phyloP scores from a whole-genome alignment of 2,797 vertebrate genomes.

The Rhinichthys osculus region DNA sequence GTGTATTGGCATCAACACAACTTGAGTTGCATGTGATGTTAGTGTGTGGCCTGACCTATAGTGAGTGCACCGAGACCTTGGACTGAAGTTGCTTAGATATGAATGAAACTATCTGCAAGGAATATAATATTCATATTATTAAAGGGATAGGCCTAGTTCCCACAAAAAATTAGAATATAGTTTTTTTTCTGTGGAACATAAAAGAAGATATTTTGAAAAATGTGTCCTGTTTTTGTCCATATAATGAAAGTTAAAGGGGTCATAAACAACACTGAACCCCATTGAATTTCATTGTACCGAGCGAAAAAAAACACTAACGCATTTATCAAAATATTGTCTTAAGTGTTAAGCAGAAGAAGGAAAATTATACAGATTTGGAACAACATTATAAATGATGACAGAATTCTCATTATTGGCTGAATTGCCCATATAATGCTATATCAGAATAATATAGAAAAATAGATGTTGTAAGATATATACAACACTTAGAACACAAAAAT shows the following conservation, averaged over 20 bases:
- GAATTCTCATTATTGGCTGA: neutral
- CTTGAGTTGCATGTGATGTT: conserved; percentile 10
- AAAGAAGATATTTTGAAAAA: neutral
- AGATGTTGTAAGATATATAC: neutral
- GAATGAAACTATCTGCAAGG: neutral
- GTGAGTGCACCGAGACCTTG: neutral
- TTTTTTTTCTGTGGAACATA: neutral
- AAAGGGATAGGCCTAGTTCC: neutral
- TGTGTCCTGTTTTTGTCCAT: neutral
- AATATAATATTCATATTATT: neutral
- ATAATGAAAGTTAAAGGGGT: neutral
- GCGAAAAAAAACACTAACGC: neutral
- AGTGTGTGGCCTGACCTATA: neutral
- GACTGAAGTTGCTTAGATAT: neutral
- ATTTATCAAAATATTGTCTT: neutral
- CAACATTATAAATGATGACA: neutral
- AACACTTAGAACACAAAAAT: neutral
- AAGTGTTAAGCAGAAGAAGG: neutral
- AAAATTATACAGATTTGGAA: neutral
- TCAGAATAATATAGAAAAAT: neutral
- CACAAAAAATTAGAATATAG: neutral
- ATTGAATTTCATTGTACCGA: neutral
- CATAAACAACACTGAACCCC: neutral
- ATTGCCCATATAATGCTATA: neutral
- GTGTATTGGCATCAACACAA: conserved; percentile 23